Base-by-base conservation (phyloP, 2,888 invertebrate genomes). In the Lithodes maja region DNA sequence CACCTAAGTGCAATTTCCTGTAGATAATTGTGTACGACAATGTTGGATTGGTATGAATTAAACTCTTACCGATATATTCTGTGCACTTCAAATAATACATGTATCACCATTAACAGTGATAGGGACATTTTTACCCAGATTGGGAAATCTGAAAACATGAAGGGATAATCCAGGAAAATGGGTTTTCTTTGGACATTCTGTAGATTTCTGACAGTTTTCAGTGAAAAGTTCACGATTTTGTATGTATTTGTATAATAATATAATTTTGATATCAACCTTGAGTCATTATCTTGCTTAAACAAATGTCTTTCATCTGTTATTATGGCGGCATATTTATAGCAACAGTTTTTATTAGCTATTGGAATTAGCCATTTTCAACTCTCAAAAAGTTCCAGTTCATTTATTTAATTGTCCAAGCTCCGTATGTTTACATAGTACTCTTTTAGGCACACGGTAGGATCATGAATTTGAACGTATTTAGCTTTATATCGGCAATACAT, bases 161-260 rank as follows among this genome's bases (percentile, higher is more conserved):
- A 53, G 80, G 17, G 61, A 54, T 80, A 80, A 80, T 2, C 55
- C 55, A 15, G 80, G 17, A 33, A 55, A 3, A 80, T 80, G 52
- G 54, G 55, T 17, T 80, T 53, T 52, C 7, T 9, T 2, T 12
- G 52, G 54, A 53, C 3, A 50, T 54, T 80, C 80, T 80, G 55
- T n/a, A 0, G 80, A 80, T 80, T 55, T 80, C 80, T 80, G 17
- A 55, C 17, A 80, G 17, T 52, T 80, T 80, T 80, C 80, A 80
- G 80, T 53, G 80, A 54, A 80, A 80, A 80, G 5, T 80, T 80
- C 12, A 17, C n/a, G n/a, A 80, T 55, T 80, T 12, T 80, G 61
- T 80, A 53, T 55, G 61, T n/a, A 33, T 80, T 54, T 33, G 55
- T 80, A 17, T 80, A 54, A 61, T 53, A 80, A 54, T 54, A 33